Base-by-base conservation (phyloP, 2,113 vertebrate genomes). In the Rostratula benghalensis region DNA sequence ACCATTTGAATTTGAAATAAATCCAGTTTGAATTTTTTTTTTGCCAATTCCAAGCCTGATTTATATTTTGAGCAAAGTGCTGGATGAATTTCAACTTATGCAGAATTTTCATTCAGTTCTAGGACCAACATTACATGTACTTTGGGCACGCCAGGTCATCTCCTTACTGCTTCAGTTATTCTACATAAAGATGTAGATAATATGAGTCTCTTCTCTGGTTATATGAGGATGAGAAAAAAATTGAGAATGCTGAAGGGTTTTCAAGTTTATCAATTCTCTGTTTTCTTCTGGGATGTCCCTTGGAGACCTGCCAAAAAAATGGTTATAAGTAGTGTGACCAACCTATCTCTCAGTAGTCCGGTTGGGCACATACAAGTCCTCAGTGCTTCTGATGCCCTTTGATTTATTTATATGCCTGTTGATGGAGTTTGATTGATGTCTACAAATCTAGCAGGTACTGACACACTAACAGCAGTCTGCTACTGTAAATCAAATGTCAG, bases 11-110 rank as follows among this genome's bases (percentile, higher is more conserved):
- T 53, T 67, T 89, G n/a, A 92, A 94, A 93, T 11, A 87, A 94
- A 91, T 65, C 11, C 27, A 57, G 9, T 80, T 82, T 67, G 20
- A n/a, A 27, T 24, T 86, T 39, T 24, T 86, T 39, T 73, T 90
- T 83, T 75, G 27, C 24, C 46, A 79, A 77, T 83, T 85, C 3
- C 23, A 93, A 90, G 67, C 5, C 19, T 86, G 7, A 68, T 81
- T 95, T 81, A 92, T 92, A 83, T 97, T 96, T 92, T 60, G 16
- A 69, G 16, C 10, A 56, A 70, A 81, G 11, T 57, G 20, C 9
- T 39, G 73, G n/a, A 76, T 92, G 13, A 85, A 69, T 88, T 95
- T 93, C 63, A 64, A 31, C 30, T 81, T 83, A 60, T 65, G 39
- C 18, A 94, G 50, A 90, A 41, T 35, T 94, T 56, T 69, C 31